Evolutionary conservation across 2,888 invertebrate species (phyloP).

Genomic region (Gari tellinella): DNA sequence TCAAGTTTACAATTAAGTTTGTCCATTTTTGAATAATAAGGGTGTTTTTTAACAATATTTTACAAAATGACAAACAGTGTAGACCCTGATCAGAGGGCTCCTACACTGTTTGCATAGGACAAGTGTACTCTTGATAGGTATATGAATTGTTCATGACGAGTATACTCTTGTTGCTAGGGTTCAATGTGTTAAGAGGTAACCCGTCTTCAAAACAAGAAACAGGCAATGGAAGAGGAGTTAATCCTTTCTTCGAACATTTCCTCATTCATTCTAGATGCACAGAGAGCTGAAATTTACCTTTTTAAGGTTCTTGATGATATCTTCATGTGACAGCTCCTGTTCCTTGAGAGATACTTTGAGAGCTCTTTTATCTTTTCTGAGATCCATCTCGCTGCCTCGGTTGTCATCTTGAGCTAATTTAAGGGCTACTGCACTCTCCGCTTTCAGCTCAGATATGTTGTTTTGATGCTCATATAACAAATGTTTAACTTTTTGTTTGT

Average conservation of each 20-base stretch:
- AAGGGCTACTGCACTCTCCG: slow-evolving; percentile 88
- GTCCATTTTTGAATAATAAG: no score
- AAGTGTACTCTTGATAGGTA: no score
- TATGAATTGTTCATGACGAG: no score
- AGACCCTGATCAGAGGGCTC: no score
- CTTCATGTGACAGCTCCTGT: slow-evolving; percentile 89
- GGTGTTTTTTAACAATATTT: no score
- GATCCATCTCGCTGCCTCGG: slow-evolving; percentile 90
- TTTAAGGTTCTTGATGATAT: slow-evolving; percentile 90
- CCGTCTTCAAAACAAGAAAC: no score
- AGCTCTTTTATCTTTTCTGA: slow-evolving; percentile 90
- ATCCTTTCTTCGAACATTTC: background rate
- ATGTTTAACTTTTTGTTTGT: slow-evolving; percentile 97
- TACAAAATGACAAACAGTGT: no score
- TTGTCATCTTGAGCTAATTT: slow-evolving; percentile 93
- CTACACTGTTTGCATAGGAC: no score
- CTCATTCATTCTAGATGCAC: background rate
- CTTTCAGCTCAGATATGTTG: slow-evolving; percentile 92
- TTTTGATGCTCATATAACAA: slow-evolving; percentile 96
- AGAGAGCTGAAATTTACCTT: slow-evolving; percentile 86
- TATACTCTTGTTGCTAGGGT: no score
- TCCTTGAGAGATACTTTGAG: slow-evolving; percentile 89
- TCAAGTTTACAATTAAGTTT: no score
- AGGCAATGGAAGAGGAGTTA: no score
- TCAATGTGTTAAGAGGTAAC: no score